Conservation (phyloP, 1,140 invertebrate genomes). For the Caenorhabditis briggsae region DNA sequence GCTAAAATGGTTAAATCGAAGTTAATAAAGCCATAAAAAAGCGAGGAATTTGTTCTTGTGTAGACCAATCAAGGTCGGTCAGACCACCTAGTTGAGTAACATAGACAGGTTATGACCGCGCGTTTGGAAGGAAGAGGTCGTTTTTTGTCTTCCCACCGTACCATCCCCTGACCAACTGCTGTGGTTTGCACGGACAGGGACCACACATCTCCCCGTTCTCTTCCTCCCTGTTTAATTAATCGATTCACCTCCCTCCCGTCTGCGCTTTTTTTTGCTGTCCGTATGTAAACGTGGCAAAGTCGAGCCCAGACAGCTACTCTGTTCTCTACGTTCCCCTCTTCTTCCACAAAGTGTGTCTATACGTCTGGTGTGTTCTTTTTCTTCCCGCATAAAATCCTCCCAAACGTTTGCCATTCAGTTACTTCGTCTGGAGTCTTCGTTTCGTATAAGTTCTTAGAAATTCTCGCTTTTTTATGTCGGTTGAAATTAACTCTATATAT, state of each 20-base stretch:
- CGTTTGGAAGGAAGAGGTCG: neutral
- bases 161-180: too few species aligned
- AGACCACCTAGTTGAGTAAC: constrained; percentile 5
- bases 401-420: neutral
- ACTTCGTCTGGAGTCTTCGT: too few species aligned
- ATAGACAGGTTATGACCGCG: neutral
- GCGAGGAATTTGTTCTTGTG: neutral
- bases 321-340: neutral
- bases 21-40: neutral
- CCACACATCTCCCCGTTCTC: too few species aligned
- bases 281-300: neutral
- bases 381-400: neutral
- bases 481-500: too few species aligned
- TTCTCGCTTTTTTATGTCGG: too few species aligned
- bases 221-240: too few species aligned
- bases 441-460: too few species aligned
- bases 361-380: constrained; percentile 46
- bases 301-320: neutral
- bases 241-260: too few species aligned
- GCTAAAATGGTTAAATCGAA: constrained; percentile 6
- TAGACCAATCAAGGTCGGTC: constrained; percentile 4
- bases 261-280: too few species aligned
- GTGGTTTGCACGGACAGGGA: too few species aligned
- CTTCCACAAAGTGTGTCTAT: neutral
- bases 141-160: too few species aligned